Conservation (phyloP, 2,888 invertebrate species). For the Hirtodrosophila cameraria region DNA sequence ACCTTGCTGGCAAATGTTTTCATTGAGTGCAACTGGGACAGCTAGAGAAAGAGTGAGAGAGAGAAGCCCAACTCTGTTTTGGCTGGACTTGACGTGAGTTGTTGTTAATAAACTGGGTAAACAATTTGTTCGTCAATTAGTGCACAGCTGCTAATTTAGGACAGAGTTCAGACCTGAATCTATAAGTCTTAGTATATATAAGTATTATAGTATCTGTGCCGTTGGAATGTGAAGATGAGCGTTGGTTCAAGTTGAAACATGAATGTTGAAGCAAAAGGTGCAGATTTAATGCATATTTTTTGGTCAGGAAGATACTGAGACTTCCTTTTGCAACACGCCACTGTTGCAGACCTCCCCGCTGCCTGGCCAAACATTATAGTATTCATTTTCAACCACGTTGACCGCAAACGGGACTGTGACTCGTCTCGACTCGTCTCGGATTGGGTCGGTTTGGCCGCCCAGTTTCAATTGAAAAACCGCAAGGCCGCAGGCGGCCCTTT, state of each 20-base stretch:
- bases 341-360: slow-evolving; percentile 7
- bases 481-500: slow-evolving; percentile 58
- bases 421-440: slow-evolving; percentile 9
- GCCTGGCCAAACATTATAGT: slow-evolving; percentile 38
- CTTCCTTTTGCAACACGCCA: slow-evolving; percentile 42
- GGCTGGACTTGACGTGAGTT: slow-evolving; percentile 33
- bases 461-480: slow-evolving; percentile 77
- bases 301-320: slow-evolving; percentile 46
- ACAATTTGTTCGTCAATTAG: slow-evolving; percentile 72
- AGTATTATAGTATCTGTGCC: slow-evolving; percentile 40
- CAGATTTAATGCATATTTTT: slow-evolving; percentile 8
- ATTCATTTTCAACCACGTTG: slow-evolving; percentile 67
- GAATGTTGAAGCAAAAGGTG: not conserved
- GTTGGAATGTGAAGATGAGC: slow-evolving; percentile 42
- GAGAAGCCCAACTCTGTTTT: slow-evolving; percentile 57
- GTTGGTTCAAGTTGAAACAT: slow-evolving; percentile 1
- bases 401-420: slow-evolving; percentile 37
- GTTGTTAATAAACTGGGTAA: slow-evolving; percentile 49
- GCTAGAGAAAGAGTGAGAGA: slow-evolving; percentile 40
- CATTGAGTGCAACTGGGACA: not conserved
- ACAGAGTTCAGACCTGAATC: slow-evolving; percentile 57
- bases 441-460: slow-evolving; percentile 18
- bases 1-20: slow-evolving; percentile 26
- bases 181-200: too few relatives aligned
- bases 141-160: slow-evolving; percentile 70